A percentile compares a stretch with the other conserved stretches of the same genome.
Conservation (phyloP, 2,888 invertebrate species). For the Ctenicera cuprea region DNA sequence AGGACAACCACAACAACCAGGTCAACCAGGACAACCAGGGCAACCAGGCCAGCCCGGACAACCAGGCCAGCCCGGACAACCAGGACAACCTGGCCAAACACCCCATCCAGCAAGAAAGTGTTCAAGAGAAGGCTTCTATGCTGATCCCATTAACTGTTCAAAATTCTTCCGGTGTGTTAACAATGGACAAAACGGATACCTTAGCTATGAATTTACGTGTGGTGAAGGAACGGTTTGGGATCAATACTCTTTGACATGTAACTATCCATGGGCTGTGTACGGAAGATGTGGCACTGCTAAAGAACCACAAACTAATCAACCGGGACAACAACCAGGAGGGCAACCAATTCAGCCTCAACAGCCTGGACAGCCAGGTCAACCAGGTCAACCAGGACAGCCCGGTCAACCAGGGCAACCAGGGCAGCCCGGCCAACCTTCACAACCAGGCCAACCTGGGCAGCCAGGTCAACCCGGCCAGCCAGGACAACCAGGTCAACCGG, state of each 20-base stretch:
- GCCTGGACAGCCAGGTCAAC: constrained; percentile 21
- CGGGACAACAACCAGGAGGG: too few species aligned
- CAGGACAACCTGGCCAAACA: constrained; percentile 27
- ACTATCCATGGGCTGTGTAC: too few species aligned
- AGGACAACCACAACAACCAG: constrained; percentile 50
- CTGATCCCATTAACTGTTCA: too few species aligned
- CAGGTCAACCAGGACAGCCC: constrained; percentile 13
- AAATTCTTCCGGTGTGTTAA: too few species aligned
- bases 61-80: constrained; percentile 58
- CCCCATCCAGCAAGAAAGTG: too few species aligned
- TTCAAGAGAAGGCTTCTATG: too few species aligned
- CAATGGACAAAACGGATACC: too few species aligned
- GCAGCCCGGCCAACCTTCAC: constrained; percentile 16
- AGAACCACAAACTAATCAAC: too few species aligned
- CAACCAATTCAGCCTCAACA: constrained; percentile 22
- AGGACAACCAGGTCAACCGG: constrained; percentile 9
- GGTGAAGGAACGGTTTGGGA: too few species aligned
- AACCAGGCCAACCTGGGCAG: constrained; percentile 15
- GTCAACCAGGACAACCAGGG: constrained; percentile 51
- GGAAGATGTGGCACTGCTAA: too few species aligned
- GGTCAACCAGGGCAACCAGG: constrained; percentile 21
- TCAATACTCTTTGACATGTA: too few species aligned
- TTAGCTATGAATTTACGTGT: too few species aligned
- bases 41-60: constrained; percentile 54
- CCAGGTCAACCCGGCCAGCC: constrained; percentile 20